These are phyloP conservation scores for Pantala flavescens DNA, from an alignment of 1,140 invertebrate species.

Conservation along the genomic window DNA sequence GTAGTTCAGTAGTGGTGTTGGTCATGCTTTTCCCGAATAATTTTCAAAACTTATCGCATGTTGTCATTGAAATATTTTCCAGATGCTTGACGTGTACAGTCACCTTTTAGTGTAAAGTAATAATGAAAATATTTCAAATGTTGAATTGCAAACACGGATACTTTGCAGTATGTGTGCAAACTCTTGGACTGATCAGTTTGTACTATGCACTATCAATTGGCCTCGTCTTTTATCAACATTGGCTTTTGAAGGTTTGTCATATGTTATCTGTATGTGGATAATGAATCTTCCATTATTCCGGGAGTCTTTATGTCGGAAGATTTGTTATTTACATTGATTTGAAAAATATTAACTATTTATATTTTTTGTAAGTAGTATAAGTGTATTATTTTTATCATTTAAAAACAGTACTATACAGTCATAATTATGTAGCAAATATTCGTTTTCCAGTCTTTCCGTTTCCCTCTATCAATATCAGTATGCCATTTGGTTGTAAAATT, in stretches of 20 bases:
- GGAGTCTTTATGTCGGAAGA: neutral
- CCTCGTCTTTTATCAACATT: slow-evolving; percentile 94
- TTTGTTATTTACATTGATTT: no score
- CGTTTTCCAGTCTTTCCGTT: slow-evolving; percentile 60
- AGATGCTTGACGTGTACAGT: no score
- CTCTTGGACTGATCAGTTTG: slow-evolving; percentile 50
- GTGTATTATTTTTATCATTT: no score
- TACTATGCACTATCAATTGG: slow-evolving; percentile 88
- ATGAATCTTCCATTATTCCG: neutral
- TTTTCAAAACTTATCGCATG: no score
- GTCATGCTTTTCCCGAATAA: no score
- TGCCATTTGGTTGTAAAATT: slow-evolving; percentile 80
- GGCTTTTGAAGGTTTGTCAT: slow-evolving; percentile 68
- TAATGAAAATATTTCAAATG: neutral
- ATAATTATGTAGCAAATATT: slow-evolving; percentile 16
- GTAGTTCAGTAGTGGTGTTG: no score
- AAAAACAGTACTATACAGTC: slow-evolving; percentile 14
- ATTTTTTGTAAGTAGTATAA: neutral
- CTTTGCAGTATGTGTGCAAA: slow-evolving; percentile 19
- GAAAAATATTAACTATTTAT: neutral
- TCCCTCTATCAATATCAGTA: slow-evolving; percentile 71
- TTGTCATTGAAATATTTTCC: no score
- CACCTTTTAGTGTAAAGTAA: neutral
- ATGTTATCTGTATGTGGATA: neutral
- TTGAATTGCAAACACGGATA: neutral